These are phyloP conservation scores for Pteromalus puparum DNA, from an alignment of 1,140 invertebrate species.

Conservation along the genomic window DNA sequence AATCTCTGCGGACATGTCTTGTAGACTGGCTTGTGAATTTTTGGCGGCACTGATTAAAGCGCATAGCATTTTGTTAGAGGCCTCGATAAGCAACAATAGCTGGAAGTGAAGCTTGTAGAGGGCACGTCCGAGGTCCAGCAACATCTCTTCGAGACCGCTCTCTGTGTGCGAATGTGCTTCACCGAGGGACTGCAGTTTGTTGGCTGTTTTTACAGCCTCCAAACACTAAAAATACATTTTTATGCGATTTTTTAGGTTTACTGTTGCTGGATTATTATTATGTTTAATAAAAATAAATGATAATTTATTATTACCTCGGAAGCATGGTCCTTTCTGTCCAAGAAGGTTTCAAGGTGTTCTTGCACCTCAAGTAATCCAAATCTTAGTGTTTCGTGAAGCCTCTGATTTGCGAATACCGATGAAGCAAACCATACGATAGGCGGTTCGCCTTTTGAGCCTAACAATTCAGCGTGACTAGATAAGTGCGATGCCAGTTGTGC, in stretches of 20 bases:
- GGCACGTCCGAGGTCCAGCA: constrained; percentile 86
- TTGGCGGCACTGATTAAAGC: constrained; percentile 77
- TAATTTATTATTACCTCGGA: constrained; percentile 81
- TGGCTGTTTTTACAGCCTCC: constrained; percentile 83
- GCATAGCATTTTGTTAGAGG: constrained; percentile 91
- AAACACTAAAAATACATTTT: constrained; percentile 77
- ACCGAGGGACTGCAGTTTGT: constrained; percentile 84
- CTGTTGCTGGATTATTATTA: not conserved
- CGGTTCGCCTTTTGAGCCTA: constrained; percentile 79
- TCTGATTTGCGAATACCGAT: constrained; percentile 78
- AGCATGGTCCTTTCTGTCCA: constrained; percentile 93
- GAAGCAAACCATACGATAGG: constrained; percentile 86
- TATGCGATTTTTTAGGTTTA: constrained; percentile 43
- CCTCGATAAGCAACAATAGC: constrained; percentile 91
- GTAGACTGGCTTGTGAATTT: constrained; percentile 75
- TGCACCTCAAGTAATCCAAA: constrained; percentile 95
- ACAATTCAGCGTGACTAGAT: constrained; percentile 80
- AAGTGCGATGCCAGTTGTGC: constrained; percentile 78
- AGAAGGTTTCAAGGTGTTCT: constrained; percentile 95
- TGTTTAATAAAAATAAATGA: constrained; percentile 25
- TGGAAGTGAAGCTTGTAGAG: constrained; percentile 97
- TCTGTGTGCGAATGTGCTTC: constrained; percentile 77
- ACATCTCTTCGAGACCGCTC: constrained; percentile 78
- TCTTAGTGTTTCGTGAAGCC: constrained; percentile 85
- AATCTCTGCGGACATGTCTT: constrained; percentile 78